Evolutionary conservation across 2,797 vertebrate species (phyloP), one percentile per base, ranked within the genome.

Genomic region (Amniataba percoides): DNA sequence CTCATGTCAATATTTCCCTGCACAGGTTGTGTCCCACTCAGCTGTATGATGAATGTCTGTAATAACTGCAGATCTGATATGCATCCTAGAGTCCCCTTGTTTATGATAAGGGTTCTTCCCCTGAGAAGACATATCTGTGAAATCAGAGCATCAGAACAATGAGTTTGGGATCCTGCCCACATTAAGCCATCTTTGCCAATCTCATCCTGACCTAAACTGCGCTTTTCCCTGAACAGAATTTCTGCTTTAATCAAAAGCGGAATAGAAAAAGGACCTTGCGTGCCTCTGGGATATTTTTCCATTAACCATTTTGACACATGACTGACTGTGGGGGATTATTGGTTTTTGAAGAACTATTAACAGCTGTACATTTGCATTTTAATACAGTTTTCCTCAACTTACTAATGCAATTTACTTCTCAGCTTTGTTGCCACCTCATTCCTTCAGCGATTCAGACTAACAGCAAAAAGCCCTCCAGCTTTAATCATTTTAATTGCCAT

Each of bases 291-390:
- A 97, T 97, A 97, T 97, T 98, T 98, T 99, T 97, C 97, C 97
- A 99, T 99, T 98, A 99, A 98, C 96, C 96, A 97, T 97, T 96
- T 96, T 98, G 97, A 98, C 97, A 98, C 97, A 98, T 97, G 97
- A 97, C 96, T 98, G 96, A 97, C 97, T 97, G 96, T 97, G 95
- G 97, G 97, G 97, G 97, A 98, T 99, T 99, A 98, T 98, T 98
- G 97, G 97, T 97, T 98, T 99, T 98, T 98, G 97, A 99, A 98
- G 97, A 98, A 98, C 97, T 98, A 98, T 98, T 99, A 99, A 96
- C 97, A 98, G 96, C 95, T 97, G 96, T 95, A 97, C 97, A 99
- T 99, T 99, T 98, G 97, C 97, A 99, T 99, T 99, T 99, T 99
- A 99, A 99, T 99, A 96, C 96, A 97, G 95, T 98, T 98, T 96